These are phyloP conservation scores for Corydoras maculifer DNA, from an alignment of 2,113 vertebrate species.

Conservation along the genomic window DNA sequence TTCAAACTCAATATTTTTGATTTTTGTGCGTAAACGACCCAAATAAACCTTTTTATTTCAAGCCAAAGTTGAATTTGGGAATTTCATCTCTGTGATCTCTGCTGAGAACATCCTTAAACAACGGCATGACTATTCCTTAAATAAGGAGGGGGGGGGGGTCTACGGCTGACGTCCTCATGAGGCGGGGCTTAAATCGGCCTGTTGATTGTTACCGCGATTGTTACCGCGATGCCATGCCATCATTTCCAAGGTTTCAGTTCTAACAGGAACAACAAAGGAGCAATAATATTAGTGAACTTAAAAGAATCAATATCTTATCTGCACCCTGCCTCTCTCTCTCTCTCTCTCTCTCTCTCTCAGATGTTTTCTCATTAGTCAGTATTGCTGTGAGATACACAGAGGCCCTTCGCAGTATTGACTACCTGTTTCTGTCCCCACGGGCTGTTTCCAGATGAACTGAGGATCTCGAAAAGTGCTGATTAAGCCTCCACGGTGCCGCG, in stretches of 20 bases:
- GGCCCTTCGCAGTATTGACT: constrained; percentile 37
- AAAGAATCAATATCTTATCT: constrained; percentile 32
- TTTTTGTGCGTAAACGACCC: too few relatives aligned
- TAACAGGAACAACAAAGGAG: constrained; percentile 23
- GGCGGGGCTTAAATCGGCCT: background rate
- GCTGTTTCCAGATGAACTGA: constrained; percentile 36
- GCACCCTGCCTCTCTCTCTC: background rate
- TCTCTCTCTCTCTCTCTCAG: constrained; percentile 7
- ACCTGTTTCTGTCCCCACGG: constrained; percentile 35
- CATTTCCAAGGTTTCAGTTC: constrained; percentile 20
- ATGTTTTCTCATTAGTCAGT: constrained; percentile 34
- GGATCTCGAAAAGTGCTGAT: constrained; percentile 38
- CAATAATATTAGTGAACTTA: constrained; percentile 35
- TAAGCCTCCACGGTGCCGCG: constrained; percentile 21
- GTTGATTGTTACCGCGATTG: background rate
- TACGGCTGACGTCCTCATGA: too few relatives aligned
- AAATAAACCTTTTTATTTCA: too few relatives aligned
- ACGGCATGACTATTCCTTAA: too few relatives aligned
- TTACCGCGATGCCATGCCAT: too few relatives aligned
- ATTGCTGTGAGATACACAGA: constrained; percentile 40
- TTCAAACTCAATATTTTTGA: too few relatives aligned
- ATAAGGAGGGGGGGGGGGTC: too few relatives aligned
- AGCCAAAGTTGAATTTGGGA: too few relatives aligned
- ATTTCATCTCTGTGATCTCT: too few relatives aligned
- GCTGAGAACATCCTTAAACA: too few relatives aligned